Conservation (phyloP, 92 coral and sea anemone genomes). For the Plumapathes pennacea region DNA sequence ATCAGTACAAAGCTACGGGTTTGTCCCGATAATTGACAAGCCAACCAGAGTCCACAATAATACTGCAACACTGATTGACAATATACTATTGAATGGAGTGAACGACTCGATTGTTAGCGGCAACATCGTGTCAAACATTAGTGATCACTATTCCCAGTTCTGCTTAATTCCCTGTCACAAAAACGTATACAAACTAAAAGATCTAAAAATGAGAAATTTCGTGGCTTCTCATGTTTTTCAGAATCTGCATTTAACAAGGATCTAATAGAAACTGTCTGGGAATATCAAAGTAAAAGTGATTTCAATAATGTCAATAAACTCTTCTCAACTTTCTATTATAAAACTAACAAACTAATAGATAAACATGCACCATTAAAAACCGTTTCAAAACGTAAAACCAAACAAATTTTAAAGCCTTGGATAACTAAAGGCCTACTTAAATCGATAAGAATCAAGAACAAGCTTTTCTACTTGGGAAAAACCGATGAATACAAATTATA, state of each 20-base stretch:
- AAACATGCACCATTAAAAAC: conserved; percentile 29
- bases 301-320: conserved; percentile 18
- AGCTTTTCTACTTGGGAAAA: no score
- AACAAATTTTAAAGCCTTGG: conserved; percentile 12
- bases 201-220: no score
- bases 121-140: conserved; percentile 32
- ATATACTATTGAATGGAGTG: conserved; percentile 28
- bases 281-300: conserved; percentile 8
- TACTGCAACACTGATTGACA: conserved; percentile 50
- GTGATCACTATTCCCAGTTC: conserved; percentile 45
- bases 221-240: conserved; percentile 19
- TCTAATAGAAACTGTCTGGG: conserved; percentile 20
- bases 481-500: no score
- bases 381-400: conserved; percentile 8
- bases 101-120: conserved; percentile 25
- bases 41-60: conserved; percentile 32
- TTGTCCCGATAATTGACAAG: conserved; percentile 44
- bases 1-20: conserved; percentile 31
- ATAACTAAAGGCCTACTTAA: no score
- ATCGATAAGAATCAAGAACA: no score
- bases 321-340: conserved; percentile 9
- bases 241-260: conserved; percentile 20
- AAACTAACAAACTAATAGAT: conserved; percentile 15
- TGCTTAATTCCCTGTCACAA: no score
- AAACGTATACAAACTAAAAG: no score